These are phyloP conservation scores for Solea senegalensis DNA, from an alignment of 2,113 vertebrate genomes.

Conservation along the genomic window DNA sequence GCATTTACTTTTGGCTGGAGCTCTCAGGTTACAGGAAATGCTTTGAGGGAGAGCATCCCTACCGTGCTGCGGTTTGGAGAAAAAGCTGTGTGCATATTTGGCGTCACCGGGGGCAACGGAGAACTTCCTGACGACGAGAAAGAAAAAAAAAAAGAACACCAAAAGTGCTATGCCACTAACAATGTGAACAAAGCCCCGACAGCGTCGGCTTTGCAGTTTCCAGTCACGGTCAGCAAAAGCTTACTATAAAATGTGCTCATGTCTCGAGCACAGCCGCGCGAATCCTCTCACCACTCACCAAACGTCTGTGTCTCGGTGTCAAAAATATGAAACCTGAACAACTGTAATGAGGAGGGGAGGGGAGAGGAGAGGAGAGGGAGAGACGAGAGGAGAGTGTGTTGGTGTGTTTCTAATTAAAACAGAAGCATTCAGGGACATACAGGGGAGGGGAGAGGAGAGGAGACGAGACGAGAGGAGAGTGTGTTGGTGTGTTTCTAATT, in stretches of 20 bases:
- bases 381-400: conserved; percentile 14
- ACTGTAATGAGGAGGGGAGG: conserved; percentile 10
- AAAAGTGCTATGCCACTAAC: conserved; percentile 42
- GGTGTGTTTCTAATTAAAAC: conserved; percentile 70
- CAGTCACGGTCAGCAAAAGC: conserved; percentile 31
- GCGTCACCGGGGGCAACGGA: conserved; percentile 57
- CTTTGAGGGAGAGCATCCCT: conserved; percentile 59
- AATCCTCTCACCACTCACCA: conserved; percentile 5
- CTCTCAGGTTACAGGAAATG: conserved; percentile 74
- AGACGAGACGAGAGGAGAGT: conserved; percentile 1
- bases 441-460: background rate
- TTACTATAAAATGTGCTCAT: background rate
- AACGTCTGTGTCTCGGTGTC: conserved; percentile 24
- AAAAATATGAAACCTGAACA: conserved; percentile 9
- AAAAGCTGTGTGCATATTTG: conserved; percentile 60
- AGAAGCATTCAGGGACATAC: conserved; percentile 52
- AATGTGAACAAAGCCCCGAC: conserved; percentile 35
- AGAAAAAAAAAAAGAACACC: conserved; percentile 34
- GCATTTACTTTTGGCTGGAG: conserved; percentile 39
- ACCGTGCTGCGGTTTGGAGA: conserved; percentile 53
- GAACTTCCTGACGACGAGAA: conserved; percentile 43
- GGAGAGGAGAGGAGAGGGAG: conserved; percentile 1
- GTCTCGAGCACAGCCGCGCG: conserved; percentile 17
- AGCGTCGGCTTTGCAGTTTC: conserved; percentile 19
- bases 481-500: conserved; percentile 62